Base-by-base conservation (phyloP, 1,140 invertebrate species). In the Drosophila insularis region DNA sequence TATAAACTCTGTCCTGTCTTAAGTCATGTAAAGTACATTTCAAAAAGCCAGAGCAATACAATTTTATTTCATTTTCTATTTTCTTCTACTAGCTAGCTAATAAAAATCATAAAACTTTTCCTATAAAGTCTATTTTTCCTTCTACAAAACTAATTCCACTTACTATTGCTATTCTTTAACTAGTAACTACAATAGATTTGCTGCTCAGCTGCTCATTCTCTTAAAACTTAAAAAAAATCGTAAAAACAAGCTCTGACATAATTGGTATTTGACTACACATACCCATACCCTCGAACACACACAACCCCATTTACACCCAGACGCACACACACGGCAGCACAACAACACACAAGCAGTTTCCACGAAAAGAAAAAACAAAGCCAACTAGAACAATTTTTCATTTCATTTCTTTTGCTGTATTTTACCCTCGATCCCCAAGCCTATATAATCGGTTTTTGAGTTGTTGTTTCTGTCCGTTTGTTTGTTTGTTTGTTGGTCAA, bases 381-480 rank as follows among this genome's bases (percentile, higher is more conserved):
- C 35, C 50, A 58, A 75, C 66, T 62, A 75, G 58, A 40, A 76
- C 37, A 63, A 69, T 39, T 74, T 80, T 67, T 71, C 71, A 62
- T 63, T 81, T 35, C 32, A 65, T 13, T 37, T 13, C 76, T 66
- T 63, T 71, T 77, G 73, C 66, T 76, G 74, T 67, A 64, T 71
- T 74, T 62, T 61, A 39, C 66, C 55, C 59, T 54, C 56, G 54
- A 62, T 50, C 61, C 54, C 43, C 43, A 21, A 60, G 62, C 71
- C 66, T 62, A 55, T 40, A 69, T 50, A 81, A 78, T 69, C 65
- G 76, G 67, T 82, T 73, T 69, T 67, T 89, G 31, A 77, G 80
- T 87, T 87, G 71, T 80, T 87, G 68, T 82, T 80, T 89, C 81
- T 78, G 82, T 87, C 86, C 68, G 72, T 81, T 79, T 64, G 70